A percentile compares a stretch with the other conserved stretches of the same genome.
These are phyloP conservation scores for Caenorhabditis wallacei DNA, from an alignment of 2,888 invertebrate genomes.

Conservation along the genomic window DNA sequence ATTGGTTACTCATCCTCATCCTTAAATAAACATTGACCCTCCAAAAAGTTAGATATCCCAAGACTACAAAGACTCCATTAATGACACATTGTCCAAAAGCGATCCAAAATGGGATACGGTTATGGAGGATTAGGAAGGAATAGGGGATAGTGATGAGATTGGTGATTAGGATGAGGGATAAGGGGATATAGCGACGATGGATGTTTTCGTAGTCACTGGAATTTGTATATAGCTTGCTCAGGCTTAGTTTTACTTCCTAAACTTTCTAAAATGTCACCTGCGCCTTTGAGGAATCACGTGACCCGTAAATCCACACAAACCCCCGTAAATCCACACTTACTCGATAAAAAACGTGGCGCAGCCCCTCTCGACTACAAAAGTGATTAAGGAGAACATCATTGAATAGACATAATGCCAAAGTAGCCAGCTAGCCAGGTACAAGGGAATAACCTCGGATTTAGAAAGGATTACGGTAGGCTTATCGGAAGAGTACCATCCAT, in stretches of 20 bases:
- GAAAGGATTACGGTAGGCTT: neutral
- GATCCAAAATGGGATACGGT: slow-evolving; percentile 27
- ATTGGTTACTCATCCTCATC: neutral
- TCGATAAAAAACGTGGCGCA: slow-evolving; percentile 8
- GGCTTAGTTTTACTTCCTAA: too few species aligned
- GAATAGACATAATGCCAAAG: slow-evolving; percentile 22
- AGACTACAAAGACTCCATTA: slow-evolving; percentile 20
- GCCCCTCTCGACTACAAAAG: slow-evolving; percentile 5
- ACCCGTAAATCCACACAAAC: neutral
- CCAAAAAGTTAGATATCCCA: slow-evolving; percentile 25
- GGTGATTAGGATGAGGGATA: slow-evolving; percentile 10
- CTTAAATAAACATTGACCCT: slow-evolving; percentile 12
- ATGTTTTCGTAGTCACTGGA: slow-evolving; percentile 37
- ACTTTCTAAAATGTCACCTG: too few species aligned
- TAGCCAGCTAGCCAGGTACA: slow-evolving; percentile 5
- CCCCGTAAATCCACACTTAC: slow-evolving; percentile 4
- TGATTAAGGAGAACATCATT: slow-evolving; percentile 7
- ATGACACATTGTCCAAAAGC: slow-evolving; percentile 38
- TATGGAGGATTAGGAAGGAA: slow-evolving; percentile 15
- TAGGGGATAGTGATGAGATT: slow-evolving; percentile 34
- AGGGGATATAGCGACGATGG: slow-evolving; percentile 26
- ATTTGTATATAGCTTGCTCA: too few species aligned
- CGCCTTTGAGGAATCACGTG: too few species aligned
- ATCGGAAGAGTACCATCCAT: slow-evolving; percentile 10
- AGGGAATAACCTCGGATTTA: neutral